Base-by-base conservation (phyloP, 1,140 invertebrate genomes). In the Octopus sinensis region DNA sequence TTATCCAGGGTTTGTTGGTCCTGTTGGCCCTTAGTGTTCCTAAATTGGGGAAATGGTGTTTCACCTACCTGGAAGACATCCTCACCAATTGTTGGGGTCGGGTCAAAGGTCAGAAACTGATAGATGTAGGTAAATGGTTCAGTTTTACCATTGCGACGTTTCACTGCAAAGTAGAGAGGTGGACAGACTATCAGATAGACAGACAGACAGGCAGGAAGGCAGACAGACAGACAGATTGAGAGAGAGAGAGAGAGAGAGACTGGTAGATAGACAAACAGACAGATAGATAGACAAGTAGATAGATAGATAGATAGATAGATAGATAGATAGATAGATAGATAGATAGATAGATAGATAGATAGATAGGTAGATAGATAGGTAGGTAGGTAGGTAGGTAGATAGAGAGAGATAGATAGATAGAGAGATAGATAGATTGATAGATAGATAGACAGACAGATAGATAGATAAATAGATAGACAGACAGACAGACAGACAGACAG, bases 101-200 rank as follows among this genome's bases (percentile, higher is more conserved):
- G 68, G 30, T 73, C 68, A 73, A 73, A 73, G 17, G 68, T 73
- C 68, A 73, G 30, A 17, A 73, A 73, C 17, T 73, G 17, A 73
- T 73, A 73, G 30, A 73, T 23, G 30, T 73, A 23, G 30, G 17
- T 73, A 13, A 73, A 73, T 4, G 68, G 68, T 17, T 73, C 17
- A 6, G 5, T 73, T 73, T 73, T 73, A 17, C 68, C 68, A 73
- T 73, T 6, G 30, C 1, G 30, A 43, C 30, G 30, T 43, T 43
- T 43, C 30, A 43, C 30, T 43, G 30, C 30, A 43, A 43, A 43
- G 30, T 43, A 43, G 30, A 43, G 30, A 43, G 30, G 30, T 43
- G 3, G 30, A 43, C 30, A 43, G 30, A 43, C 30, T 23, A 23
- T 23, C 23, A 23, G 23, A 23, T 23, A 43, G 30, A 43, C 30